Evolutionary conservation across 23 tunicate species (phyloP), one percentile per base, ranked within the genome.

Genomic region (Trididemnum nubilum): DNA sequence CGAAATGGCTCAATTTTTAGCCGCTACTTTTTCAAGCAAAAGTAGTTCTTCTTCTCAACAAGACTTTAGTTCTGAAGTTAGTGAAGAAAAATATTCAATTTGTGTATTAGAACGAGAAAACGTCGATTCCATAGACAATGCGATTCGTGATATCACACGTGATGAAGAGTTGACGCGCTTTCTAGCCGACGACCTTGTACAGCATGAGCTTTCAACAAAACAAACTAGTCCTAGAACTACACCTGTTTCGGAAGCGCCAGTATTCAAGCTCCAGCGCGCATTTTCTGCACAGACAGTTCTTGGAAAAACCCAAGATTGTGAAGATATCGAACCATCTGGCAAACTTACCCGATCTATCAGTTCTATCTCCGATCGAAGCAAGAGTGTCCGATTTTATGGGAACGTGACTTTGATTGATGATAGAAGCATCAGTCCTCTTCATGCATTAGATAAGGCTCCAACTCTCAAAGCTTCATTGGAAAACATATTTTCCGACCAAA

Each of bases 391-490:
- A 0, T 88, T 88, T 51, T 36, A 52, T 31, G 83, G 57, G 33
- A 70, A 33, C 44, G 93, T 88, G 35, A 64, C 74, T 21, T 83
- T 88, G 35, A 88, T 88, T 25, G 72, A 88, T 67, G 81, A 65
- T 12, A 32, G 30, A 34, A 29, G 44, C 27, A 58, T 52, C 7
- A 71, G 36, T 28, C 44, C 58, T 33, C 60, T 85, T 31, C 84
- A 79, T 34, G 34, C 82, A 33, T 5, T 85, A 1, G 77, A 58
- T 35, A 78, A 71, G 44, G 64, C 67, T 1, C 2, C 28, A 58
- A 76, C 76, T 1, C 65, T 77, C 2, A 32, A 52, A 4, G 22
- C 83, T 5, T 79, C 90, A 28, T 2, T 40, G 7, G 90, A 85
- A 25, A 70, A 85, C 33, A 72, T 35, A 31, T 67, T 28, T 19